A percentile compares a stretch with the other conserved stretches of the same genome.
These are phyloP conservation scores for Onychorhynchus coronatus DNA, from an alignment of 2,113 vertebrate genomes.

Conservation along the genomic window DNA sequence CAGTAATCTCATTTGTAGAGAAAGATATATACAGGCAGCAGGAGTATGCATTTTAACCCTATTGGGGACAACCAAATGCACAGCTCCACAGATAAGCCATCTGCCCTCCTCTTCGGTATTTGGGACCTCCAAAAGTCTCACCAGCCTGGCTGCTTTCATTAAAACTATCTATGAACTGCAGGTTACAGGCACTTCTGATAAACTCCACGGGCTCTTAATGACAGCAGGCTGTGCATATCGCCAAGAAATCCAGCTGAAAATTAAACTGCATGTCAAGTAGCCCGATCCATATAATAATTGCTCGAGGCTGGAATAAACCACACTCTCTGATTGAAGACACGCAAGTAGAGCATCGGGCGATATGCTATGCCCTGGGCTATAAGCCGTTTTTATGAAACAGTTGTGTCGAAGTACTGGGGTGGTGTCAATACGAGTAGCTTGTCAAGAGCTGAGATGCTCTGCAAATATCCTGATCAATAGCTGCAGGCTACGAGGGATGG, in stretches of 20 bases:
- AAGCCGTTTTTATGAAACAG: not conserved
- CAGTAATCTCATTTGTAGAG: slow-evolving; percentile 45
- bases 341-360: not conserved
- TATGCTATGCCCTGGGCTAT: not conserved
- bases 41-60: slow-evolving; percentile 17
- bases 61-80: not conserved
- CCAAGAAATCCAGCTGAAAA: slow-evolving; percentile 53
- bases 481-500: not conserved
- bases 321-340: not conserved
- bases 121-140: not conserved
- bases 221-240: not conserved
- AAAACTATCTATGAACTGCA: not conserved
- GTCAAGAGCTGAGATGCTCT: not conserved
- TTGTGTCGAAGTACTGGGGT: not conserved
- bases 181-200: not conserved
- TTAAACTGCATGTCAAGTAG: slow-evolving; percentile 51
- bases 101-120: not conserved
- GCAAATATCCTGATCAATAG: not conserved
- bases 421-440: not conserved
- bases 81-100: not conserved
- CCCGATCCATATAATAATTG: slow-evolving; percentile 36
- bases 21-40: not conserved
- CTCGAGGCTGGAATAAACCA: slow-evolving; percentile 45
- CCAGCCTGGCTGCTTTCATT: not conserved
- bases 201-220: not conserved